Evolutionary conservation across 1,140 invertebrate genomes (phyloP), one percentile per base, ranked within the genome.

Genomic region (Aphelenchoides fujianensis): DNA sequence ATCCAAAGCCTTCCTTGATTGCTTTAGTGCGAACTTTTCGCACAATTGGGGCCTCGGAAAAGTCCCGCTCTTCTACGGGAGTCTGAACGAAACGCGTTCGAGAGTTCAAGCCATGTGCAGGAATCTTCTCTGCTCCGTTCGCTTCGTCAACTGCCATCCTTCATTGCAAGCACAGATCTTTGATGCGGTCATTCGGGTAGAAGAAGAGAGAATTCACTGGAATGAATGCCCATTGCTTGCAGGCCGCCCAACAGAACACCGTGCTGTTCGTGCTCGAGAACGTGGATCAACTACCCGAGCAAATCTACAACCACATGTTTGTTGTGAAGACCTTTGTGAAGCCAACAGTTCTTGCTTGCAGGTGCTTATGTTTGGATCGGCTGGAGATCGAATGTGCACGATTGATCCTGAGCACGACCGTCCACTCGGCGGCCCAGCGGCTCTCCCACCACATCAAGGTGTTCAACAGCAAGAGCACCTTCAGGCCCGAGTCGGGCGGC

Each of bases 211-310:
- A 48, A 48, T 48, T 16, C 23, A n/a, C n/a, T n/a, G n/a, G n/a
- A n/a, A n/a, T n/a, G n/a, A n/a, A n/a, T n/a, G n/a, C n/a, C 34
- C n/a, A n/a, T n/a, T 23, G 9, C 36, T 74, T 74, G 9, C 54
- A 73, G 73, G 70, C 70, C 5, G 3, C 73, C 19, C 31, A 74
- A 74, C 73, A 70, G 35, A 75, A 78, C 32, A 34, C 53, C 41
- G 62, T 75, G 16, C 73, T 75, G 12, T 57, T 75, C n/a, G 68
- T 75, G n/a, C 68, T 75, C 19, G 74, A 75, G 54, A 74, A 75
- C 68, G 7, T 78, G 32, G 75, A 77, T 72, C 74, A 75, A 76
- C 37, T 75, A 63, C 37, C 53, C 19, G 66, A 77, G 7, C 28
- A 12, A 1, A 9, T 16, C n/a, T 72, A 48, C 23, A 27, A 57